phyloP scores from a whole-genome alignment of 2,113 vertebrate species.

The Phalacrocorax aristotelis region DNA sequence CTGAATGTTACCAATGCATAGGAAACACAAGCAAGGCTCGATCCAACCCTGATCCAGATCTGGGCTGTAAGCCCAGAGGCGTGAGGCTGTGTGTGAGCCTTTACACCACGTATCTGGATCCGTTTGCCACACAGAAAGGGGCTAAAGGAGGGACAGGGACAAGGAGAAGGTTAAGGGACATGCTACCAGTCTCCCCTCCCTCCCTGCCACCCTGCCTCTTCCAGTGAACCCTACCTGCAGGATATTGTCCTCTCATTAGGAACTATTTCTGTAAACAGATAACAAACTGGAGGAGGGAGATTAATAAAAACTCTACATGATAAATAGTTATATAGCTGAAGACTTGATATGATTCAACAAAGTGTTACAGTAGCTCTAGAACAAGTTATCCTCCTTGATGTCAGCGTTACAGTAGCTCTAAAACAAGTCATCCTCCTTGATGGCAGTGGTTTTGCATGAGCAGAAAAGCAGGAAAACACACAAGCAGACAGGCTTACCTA shows the following conservation, averaged over 20 bases:
- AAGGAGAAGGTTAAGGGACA: neutral
- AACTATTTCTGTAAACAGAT: neutral
- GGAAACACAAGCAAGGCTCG: neutral
- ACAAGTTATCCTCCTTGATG: neutral
- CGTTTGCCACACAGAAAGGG: neutral
- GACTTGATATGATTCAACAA: neutral
- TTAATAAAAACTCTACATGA: neutral
- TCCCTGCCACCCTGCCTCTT: neutral
- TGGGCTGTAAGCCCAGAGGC: neutral
- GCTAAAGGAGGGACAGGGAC: neutral
- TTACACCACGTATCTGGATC: neutral
- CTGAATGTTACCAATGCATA: neutral
- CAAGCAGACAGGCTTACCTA: neutral
- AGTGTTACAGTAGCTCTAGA: neutral
- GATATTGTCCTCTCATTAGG: neutral
- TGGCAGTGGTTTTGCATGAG: neutral
- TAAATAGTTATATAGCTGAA: neutral
- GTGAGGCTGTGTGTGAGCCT: neutral
- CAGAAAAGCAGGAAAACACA: neutral
- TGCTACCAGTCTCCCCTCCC: neutral
- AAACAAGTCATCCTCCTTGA: neutral
- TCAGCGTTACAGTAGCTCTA: neutral
- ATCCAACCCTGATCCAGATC: neutral
- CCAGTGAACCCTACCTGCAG: neutral
- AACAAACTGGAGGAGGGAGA: neutral